These are phyloP conservation scores for Chrysopilus asiliformis DNA, from an alignment of 2,888 invertebrate species.

Conservation along the genomic window DNA sequence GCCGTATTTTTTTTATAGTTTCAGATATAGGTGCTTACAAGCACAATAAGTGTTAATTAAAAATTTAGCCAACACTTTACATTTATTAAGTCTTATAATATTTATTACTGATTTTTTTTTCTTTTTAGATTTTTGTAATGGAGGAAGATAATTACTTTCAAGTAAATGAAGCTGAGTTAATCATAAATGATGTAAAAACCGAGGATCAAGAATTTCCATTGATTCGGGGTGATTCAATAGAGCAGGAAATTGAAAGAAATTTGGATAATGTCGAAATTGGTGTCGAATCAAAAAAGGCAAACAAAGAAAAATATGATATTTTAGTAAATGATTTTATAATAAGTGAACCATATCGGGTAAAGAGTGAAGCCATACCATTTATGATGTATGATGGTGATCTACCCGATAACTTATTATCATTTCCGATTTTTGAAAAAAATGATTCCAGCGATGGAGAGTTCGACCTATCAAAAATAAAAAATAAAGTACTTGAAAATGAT, in stretches of 20 bases:
- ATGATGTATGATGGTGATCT: slow-evolving; percentile 8
- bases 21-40: too few relatives aligned
- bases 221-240: background rate
- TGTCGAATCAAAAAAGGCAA: background rate
- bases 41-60: too few relatives aligned
- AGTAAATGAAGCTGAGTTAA: background rate
- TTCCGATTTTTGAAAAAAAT: slow-evolving; percentile 3
- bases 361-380: slow-evolving; percentile 2
- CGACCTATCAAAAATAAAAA: too few relatives aligned
- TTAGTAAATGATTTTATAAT: too few relatives aligned
- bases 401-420: slow-evolving; percentile 7
- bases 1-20: too few relatives aligned
- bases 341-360: too few relatives aligned
- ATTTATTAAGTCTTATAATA: too few relatives aligned
- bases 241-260: background rate
- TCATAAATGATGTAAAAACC: too few relatives aligned
- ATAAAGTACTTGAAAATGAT: too few relatives aligned
- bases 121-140: background rate
- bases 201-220: background rate
- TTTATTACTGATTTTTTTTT: background rate
- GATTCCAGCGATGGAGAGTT: slow-evolving; percentile 7
- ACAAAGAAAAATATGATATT: background rate
- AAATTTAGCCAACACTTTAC: too few relatives aligned
- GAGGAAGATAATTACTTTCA: background rate
- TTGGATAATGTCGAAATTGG: background rate